These are phyloP conservation scores for Haliaeetus leucogaster DNA, from an alignment of 2,113 vertebrate species.

Conservation along the genomic window DNA sequence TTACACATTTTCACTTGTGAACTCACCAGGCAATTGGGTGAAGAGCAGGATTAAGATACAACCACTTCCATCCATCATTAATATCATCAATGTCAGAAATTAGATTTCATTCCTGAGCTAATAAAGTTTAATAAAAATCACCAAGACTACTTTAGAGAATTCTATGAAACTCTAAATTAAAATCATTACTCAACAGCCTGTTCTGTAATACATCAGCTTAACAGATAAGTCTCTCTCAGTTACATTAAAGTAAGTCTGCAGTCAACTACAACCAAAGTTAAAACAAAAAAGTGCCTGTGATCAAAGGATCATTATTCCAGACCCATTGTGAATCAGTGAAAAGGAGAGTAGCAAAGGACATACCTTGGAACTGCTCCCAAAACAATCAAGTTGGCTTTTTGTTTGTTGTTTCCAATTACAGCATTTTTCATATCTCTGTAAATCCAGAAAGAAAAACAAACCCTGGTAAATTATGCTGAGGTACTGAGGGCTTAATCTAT, in stretches of 20 bases:
- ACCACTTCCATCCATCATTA: slow-evolving; percentile 5
- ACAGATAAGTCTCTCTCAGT: slow-evolving; percentile 18
- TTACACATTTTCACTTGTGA: slow-evolving; percentile 8
- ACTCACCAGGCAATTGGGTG: slow-evolving; percentile 5
- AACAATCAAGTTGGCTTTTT: slow-evolving; percentile 99
- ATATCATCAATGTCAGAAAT: not conserved
- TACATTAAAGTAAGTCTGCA: slow-evolving; percentile 37
- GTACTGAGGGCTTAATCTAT: slow-evolving; percentile 63
- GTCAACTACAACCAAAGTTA: slow-evolving; percentile 46
- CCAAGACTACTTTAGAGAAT: not conserved
- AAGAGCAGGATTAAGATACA: slow-evolving; percentile 13
- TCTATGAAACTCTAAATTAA: slow-evolving; percentile 17
- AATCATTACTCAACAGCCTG: slow-evolving; percentile 29
- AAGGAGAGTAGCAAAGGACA: slow-evolving; percentile 67
- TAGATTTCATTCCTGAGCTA: not conserved
- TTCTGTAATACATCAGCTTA: slow-evolving; percentile 17
- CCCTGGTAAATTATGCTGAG: slow-evolving; percentile 65
- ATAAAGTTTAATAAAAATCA: not conserved
- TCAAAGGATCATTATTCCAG: slow-evolving; percentile 37
- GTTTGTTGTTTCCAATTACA: slow-evolving; percentile 99
- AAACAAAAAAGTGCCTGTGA: slow-evolving; percentile 39
- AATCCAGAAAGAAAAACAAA: slow-evolving; percentile 76
- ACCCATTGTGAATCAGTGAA: slow-evolving; percentile 57
- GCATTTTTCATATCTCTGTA: slow-evolving; percentile 99
- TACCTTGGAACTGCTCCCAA: slow-evolving; percentile 98